These are phyloP conservation scores for Heliopora coerulea DNA, from an alignment of 92 coral and sea anemone species.

Conservation along the genomic window DNA sequence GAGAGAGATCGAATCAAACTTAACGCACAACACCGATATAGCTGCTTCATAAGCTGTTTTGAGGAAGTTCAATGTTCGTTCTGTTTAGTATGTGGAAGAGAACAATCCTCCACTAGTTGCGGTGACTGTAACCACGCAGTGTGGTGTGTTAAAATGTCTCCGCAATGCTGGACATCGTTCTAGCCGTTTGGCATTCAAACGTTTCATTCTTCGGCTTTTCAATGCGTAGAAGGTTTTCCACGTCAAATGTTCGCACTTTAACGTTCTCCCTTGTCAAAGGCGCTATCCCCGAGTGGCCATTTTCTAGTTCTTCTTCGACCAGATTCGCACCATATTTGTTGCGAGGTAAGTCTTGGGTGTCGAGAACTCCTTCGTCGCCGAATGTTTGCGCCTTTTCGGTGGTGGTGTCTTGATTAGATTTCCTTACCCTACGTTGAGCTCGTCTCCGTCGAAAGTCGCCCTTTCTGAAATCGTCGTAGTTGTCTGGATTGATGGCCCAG, in stretches of 20 bases:
- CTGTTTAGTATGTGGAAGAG: too few relatives aligned
- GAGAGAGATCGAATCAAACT: neutral
- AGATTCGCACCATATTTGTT: too few relatives aligned
- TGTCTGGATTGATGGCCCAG: conserved; percentile 61
- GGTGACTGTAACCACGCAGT: too few relatives aligned
- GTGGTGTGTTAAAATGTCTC: neutral
- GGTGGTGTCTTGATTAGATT: conserved; percentile 17
- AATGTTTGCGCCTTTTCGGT: neutral
- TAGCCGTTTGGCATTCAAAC: too few relatives aligned
- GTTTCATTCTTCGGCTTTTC: conserved; percentile 5
- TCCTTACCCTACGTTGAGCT: conserved; percentile 46
- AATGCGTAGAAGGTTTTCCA: conserved; percentile 32
- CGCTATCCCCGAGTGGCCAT: neutral
- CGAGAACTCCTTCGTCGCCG: neutral
- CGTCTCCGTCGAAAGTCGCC: conserved; percentile 55
- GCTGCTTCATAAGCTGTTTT: too few relatives aligned
- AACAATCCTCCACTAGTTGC: too few relatives aligned
- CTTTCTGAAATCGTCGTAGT: conserved; percentile 56
- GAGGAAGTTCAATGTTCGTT: too few relatives aligned
- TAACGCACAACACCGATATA: neutral
- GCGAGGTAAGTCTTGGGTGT: conserved; percentile 6
- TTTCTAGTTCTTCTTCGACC: neutral
- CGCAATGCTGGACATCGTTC: too few relatives aligned
- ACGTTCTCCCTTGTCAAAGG: neutral
- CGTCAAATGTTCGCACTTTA: conserved; percentile 38